phyloP scores from a whole-genome alignment of 2,113 vertebrate genomes.

The Cyanocitta stelleri region DNA sequence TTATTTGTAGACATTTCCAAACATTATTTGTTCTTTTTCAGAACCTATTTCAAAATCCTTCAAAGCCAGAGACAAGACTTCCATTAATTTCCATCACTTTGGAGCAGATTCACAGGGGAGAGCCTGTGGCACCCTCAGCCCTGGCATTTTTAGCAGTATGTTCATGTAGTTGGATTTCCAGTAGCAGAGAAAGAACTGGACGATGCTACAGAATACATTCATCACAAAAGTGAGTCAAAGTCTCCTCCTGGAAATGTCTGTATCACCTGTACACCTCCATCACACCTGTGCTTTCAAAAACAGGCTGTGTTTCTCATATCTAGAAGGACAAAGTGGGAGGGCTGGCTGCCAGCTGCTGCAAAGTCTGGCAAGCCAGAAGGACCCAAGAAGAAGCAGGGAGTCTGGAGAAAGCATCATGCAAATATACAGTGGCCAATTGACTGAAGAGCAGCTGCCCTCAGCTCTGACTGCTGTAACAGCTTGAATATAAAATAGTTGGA shows the following conservation, averaged over 20 bases:
- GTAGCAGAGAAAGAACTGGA: not conserved
- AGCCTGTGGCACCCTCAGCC: not conserved
- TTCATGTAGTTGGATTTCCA: not conserved
- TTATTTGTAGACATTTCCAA: slow-evolving; percentile 30
- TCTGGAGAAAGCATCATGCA: not conserved
- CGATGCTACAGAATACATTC: not conserved
- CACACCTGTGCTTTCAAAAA: not conserved
- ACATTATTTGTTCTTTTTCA: slow-evolving; percentile 16
- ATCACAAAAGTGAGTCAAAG: not conserved
- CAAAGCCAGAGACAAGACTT: slow-evolving; percentile 1
- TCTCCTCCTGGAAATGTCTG: not conserved
- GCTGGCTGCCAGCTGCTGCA: not conserved
- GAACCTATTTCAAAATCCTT: not conserved
- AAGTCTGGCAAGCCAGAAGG: not conserved
- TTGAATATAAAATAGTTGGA: not conserved
- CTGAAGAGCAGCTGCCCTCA: not conserved
- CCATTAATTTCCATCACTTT: not conserved
- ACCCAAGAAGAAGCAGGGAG: not conserved
- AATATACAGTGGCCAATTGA: not conserved
- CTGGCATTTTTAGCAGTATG: not conserved
- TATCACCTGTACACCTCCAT: not conserved
- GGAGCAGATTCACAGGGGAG: not conserved
- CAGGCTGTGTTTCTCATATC: not conserved
- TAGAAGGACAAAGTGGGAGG: not conserved
- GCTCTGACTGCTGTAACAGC: not conserved